Percentiles rank a stretch among this genome's conserved stretches.
Evolutionary conservation across 1,140 invertebrate genomes (phyloP).

Genomic region (Latrodectus geometricus): DNA sequence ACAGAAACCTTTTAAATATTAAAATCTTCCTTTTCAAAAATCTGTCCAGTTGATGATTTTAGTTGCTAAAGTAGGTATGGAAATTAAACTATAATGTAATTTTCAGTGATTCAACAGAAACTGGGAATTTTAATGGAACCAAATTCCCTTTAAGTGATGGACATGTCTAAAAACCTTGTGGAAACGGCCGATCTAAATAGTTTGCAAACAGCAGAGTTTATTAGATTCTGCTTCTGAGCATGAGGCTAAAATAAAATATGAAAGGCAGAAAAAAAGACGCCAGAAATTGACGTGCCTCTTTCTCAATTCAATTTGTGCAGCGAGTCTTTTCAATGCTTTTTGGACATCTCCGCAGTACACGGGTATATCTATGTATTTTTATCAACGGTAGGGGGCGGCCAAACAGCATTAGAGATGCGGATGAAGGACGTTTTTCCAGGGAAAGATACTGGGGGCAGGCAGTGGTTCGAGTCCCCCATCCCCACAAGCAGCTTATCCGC

Average conservation of each 20-base stretch:
- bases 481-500: constrained; percentile 26
- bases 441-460: constrained; percentile 9
- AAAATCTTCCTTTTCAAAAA: no score
- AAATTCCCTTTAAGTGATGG: neutral
- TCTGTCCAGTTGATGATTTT: no score
- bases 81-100: no score
- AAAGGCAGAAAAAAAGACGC: constrained; percentile 10
- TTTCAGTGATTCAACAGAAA: no score
- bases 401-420: constrained; percentile 52
- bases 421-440: constrained; percentile 40
- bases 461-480: neutral
- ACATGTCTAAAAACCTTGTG: neutral
- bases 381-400: constrained; percentile 45
- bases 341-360: constrained; percentile 7
- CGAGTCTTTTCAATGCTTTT: neutral
- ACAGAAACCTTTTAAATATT: no score
- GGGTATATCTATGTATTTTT: constrained; percentile 38
- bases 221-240: constrained; percentile 43
- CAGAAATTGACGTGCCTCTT: constrained; percentile 48
- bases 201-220: constrained; percentile 17
- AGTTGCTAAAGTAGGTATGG: no score
- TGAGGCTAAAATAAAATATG: constrained; percentile 11
- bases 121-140: no score
- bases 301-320: constrained; percentile 54
- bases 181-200: neutral